phyloP scores from a whole-genome alignment of 1,140 invertebrate genomes.

The Periplaneta americana region DNA sequence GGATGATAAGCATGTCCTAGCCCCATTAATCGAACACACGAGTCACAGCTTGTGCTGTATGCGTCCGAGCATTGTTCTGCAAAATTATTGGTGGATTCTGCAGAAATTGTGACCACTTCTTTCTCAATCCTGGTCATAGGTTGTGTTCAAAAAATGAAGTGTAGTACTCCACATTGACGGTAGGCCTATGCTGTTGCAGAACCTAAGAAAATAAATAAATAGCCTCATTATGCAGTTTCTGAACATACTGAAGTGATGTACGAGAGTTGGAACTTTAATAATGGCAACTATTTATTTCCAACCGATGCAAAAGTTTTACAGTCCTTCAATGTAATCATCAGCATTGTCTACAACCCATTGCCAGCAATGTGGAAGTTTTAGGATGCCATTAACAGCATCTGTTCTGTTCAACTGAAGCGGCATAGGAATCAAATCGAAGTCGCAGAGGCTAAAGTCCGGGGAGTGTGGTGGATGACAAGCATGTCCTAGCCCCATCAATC shows the following conservation, averaged over 20 bases:
- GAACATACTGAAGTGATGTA: no score
- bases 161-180: no score
- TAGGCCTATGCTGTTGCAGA: not conserved
- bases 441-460: conserved; percentile 23
- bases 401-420: not conserved
- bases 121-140: conserved; percentile 10
- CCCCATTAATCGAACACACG: conserved; percentile 24
- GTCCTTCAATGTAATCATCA: no score
- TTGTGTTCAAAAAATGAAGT: conserved; percentile 8
- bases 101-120: conserved; percentile 5
- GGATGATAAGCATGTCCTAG: conserved; percentile 29
- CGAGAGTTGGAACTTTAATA: no score
- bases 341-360: no score
- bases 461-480: conserved; percentile 29
- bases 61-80: no score
- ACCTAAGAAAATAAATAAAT: no score
- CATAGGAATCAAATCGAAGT: conserved; percentile 4
- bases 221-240: no score
- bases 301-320: not conserved
- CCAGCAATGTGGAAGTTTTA: not conserved
- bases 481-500: conserved; percentile 29
- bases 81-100: conserved; percentile 9
- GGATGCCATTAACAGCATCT: not conserved
- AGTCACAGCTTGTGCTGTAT: conserved; percentile 5
- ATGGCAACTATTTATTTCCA: conserved; percentile 8